Evolutionary conservation across 2,113 vertebrate species (phyloP), one percentile per base, ranked within the genome.

Genomic region (Festucalex cinctus): DNA sequence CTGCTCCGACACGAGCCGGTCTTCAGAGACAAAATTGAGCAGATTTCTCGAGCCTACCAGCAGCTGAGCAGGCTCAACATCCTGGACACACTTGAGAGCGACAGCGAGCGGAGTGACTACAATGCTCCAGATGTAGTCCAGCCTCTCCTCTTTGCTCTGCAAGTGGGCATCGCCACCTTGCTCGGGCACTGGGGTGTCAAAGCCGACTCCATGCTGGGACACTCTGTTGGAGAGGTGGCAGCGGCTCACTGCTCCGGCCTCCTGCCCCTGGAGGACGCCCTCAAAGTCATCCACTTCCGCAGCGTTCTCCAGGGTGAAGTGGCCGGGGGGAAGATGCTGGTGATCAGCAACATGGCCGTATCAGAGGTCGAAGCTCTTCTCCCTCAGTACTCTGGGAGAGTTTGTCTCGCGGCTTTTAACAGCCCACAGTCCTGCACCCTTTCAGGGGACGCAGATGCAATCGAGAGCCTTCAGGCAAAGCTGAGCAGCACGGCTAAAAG

Each of bases 171-270:
- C 54, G 81, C 78, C 46, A 70, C 83, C 39, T 89, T 94, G 56
- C 67, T 96, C n/a, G 93, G 83, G 39, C 68, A 89, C 76, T 96
- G 94, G 93, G 94, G 94, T 35, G 74, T 96, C 19, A 87, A 88
- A 60, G 90, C 94, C 0, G 66, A 87, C 0, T 72, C 83, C 2
- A 69, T 84, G 46, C 74, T 96, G 51, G 94, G 94, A 3, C 90
- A 92, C 71, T 95, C 94, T 0, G 84, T 94, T 8, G 94, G 94
- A 2, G 94, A 95, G 78, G 84, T 94, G 28, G 91, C 94, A 58
- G 94, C 94, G 8, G 93, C 93, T 4, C 92, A 94, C 77, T 92
- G 92, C 83, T 92, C 94, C 37, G 94, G 94, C 16, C 84, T 91
- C 43, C 80, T 95, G 67, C 93, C 93, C 64, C 91, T 95, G 58